Evolutionary conservation across 2,113 vertebrate species (phyloP), one percentile per base, ranked within the genome.

Genomic region (Hymenochirus boettgeri): DNA sequence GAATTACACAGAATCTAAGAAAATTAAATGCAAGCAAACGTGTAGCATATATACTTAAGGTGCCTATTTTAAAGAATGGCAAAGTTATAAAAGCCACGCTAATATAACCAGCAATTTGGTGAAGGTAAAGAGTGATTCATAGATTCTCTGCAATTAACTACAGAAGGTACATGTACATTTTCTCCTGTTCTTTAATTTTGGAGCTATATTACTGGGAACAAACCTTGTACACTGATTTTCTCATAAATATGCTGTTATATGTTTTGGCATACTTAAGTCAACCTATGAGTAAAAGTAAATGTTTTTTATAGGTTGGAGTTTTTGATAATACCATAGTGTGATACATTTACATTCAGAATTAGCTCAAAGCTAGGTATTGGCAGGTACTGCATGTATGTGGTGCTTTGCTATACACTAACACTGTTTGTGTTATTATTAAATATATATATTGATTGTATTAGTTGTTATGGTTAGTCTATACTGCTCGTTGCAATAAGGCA

Each of bases 231-330:
- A 73, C 60, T 74, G 72, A 47, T 60, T 26, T 79, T 71, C 70
- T 37, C 50, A 39, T 53, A 47, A 74, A 73, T 56, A 33, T 82
- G 75, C 76, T 74, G 67, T 75, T 77, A 74, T 53, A 47, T 35
- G 71, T 74, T 73, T 60, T 62, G 47, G 63, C 56, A 76, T 76
- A 45, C 33, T 65, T 26, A 70, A 72, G 50, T 18, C 33, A 70
- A 53, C 23, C 45, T 75, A 74, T 45, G 76, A 73, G 71, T n/a
- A n/a, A n/a, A 75, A 39, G 2, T 59, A 62, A 74, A 51, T 46
- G 22, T 21, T 46, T 12, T 2, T 46, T 39, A 77, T 65, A 62
- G 53, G 61, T 18, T 2, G 45, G 42, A 18, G 13, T 59, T 9
- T 5, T 37, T 65, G 58, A 52, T 71, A 71, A 74, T 73, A 62